Evolutionary conservation across 2,113 vertebrate species (phyloP).

Genomic region (Propithecus coquereli): DNA sequence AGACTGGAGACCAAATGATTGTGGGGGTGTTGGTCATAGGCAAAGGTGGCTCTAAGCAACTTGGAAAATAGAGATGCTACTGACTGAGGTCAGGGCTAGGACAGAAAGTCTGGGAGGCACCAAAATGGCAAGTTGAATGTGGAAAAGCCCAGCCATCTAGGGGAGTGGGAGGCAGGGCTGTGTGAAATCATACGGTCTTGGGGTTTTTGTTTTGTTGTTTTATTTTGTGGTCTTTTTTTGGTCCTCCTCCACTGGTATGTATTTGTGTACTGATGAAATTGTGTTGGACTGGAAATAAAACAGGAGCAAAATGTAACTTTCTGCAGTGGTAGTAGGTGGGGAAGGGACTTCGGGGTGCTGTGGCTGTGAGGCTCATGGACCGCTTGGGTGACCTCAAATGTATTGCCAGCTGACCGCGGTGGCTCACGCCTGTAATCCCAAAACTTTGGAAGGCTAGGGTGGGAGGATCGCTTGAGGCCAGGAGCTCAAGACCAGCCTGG

Average conservation of each 20-base stretch:
- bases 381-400: not conserved
- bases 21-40: not conserved
- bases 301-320: not conserved
- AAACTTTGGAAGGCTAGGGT: too few species aligned
- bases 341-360: too few species aligned
- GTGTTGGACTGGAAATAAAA: not conserved
- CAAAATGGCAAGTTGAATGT: not conserved
- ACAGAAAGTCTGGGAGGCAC: not conserved
- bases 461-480: too few species aligned
- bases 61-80: not conserved
- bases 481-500: too few species aligned
- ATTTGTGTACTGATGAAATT: not conserved
- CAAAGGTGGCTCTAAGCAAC: not conserved
- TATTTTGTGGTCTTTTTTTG: not conserved
- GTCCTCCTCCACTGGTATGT: not conserved
- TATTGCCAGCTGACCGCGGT: too few species aligned
- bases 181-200: not conserved
- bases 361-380: not conserved
- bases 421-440: too few species aligned
- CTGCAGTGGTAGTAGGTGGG: too few species aligned
- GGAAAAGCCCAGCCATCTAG: fast-evolving
- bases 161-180: not conserved
- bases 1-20: not conserved
- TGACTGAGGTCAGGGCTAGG: not conserved
- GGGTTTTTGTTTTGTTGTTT: not conserved